Base-by-base conservation (phyloP, 2,797 vertebrate genomes). In the Platalea minor region DNA sequence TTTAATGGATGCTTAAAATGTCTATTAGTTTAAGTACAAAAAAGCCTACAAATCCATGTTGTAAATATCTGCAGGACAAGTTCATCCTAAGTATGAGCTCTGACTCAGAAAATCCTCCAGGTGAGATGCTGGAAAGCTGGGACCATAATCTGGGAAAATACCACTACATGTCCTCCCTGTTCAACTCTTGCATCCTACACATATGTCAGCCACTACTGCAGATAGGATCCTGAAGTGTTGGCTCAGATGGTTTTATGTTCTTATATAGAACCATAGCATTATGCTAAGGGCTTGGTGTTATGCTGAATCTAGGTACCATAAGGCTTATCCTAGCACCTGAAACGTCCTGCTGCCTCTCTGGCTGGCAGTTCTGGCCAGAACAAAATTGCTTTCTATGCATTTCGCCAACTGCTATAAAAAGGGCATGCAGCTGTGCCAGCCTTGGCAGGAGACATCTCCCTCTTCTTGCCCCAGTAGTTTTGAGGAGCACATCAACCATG, bases 321-420 rank as follows among this genome's bases (percentile, higher is more conserved):
- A 79, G n/a, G 13, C 13, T 75, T 74, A 17, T 87, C n/a, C 28
- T 56, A 56, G 25, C 7, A 14, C 60, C 72, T 85, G 51, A 77
- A 87, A 53, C 0, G 0, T 80, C 75, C 60, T 89, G 17, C 74
- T 89, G 69, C 16, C 54, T 48, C 48, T 81, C 77, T 80, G 87
- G 28, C 63, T 89, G 60, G 50, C 60, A 74, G 28, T 78, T 70
- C 91, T 87, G 48, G n/a, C 35, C 68, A 61, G 53, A 57, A 51
- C 19, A 77, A 54, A 78, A 87, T 57, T 85, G 17, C 17, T 85
- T 46, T 81, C 60, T 84, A 8, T 80, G 61, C 18, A 33, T 65
- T 68, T 92, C 64, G 48, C 45, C 89, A 83, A 24, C n/a, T 80
- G 53, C 61, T 84, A 39, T 56, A 74, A 57, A 79, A 96, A 93